phyloP scores from a whole-genome alignment of 1,140 invertebrate species.

The Dinoponera quadriceps region DNA sequence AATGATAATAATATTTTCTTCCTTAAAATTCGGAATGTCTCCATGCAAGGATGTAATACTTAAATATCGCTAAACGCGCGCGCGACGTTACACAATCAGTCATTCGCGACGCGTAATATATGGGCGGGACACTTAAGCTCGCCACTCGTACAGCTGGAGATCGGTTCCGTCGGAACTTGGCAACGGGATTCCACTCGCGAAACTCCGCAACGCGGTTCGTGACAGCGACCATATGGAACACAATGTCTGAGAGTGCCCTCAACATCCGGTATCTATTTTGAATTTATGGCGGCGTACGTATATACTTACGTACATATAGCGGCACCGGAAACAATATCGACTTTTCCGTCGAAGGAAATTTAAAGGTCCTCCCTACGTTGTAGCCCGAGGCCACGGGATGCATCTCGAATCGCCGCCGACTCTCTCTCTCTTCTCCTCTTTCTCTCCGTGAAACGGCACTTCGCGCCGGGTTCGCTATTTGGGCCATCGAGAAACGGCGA shows the following conservation, averaged over 20 bases:
- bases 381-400: not conserved
- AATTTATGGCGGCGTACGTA: slow-evolving; percentile 62
- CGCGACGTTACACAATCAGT: too few species aligned
- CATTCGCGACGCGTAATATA: not conserved
- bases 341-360: slow-evolving; percentile 57
- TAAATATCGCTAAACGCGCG: not conserved
- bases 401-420: slow-evolving; percentile 14
- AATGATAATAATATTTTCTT: too few species aligned
- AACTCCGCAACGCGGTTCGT: slow-evolving; percentile 25
- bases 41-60: not conserved
- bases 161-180: slow-evolving; percentile 11
- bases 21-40: not conserved
- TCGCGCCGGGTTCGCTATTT: slow-evolving; percentile 12
- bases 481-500: slow-evolving; percentile 14
- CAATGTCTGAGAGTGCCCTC: slow-evolving; percentile 54
- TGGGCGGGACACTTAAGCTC: not conserved
- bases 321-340: slow-evolving; percentile 63
- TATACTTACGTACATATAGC: not conserved
- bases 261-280: slow-evolving; percentile 58
- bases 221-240: slow-evolving; percentile 40
- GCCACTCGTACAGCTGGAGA: not conserved
- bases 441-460: not conserved
- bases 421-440: not conserved
- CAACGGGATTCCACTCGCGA: slow-evolving; percentile 21
- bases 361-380: slow-evolving; percentile 27